phyloP scores from a whole-genome alignment of 2,113 vertebrate species.

The Vidua macroura region DNA sequence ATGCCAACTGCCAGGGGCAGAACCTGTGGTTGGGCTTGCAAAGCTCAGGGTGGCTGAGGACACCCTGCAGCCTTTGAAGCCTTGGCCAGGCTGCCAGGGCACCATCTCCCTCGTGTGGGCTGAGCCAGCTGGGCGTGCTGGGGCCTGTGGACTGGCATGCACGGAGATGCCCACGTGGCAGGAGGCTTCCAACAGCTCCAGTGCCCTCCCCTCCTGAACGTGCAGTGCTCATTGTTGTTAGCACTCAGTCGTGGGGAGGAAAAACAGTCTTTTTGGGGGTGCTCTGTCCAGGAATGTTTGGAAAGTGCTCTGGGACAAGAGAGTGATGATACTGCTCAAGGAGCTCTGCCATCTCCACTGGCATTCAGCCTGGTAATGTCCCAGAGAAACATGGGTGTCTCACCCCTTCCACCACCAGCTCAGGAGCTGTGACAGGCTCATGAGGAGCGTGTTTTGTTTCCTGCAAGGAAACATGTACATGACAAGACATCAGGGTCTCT shows the following conservation, averaged over 20 bases:
- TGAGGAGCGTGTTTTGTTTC: fast-evolving
- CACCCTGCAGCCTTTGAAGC: not conserved
- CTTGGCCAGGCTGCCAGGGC: not conserved
- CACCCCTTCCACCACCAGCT: not conserved
- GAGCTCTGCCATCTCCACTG: not conserved
- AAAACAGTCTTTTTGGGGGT: not conserved
- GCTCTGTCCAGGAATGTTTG: not conserved
- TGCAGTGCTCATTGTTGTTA: not conserved
- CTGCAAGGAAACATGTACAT: fast-evolving
- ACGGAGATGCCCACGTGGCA: not conserved
- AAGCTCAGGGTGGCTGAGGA: not conserved
- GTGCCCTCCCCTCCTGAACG: fast-evolving
- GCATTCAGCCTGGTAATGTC: not conserved
- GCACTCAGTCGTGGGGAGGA: fast-evolving
- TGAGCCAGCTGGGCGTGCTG: fast-evolving
- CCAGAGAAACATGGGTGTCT: not conserved
- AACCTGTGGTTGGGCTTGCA: not conserved
- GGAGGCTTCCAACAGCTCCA: not conserved
- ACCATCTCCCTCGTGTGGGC: fast-evolving
- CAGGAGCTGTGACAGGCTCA: not conserved
- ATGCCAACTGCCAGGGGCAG: not conserved
- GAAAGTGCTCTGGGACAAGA: not conserved
- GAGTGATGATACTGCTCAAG: not conserved
- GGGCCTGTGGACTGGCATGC: not conserved
- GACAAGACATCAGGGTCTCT: too few relatives aligned